A percentile compares a stretch with the other conserved stretches of the same genome.
These are phyloP conservation scores for Drosophila limbata DNA, from an alignment of 2,888 invertebrate genomes.

Conservation along the genomic window DNA sequence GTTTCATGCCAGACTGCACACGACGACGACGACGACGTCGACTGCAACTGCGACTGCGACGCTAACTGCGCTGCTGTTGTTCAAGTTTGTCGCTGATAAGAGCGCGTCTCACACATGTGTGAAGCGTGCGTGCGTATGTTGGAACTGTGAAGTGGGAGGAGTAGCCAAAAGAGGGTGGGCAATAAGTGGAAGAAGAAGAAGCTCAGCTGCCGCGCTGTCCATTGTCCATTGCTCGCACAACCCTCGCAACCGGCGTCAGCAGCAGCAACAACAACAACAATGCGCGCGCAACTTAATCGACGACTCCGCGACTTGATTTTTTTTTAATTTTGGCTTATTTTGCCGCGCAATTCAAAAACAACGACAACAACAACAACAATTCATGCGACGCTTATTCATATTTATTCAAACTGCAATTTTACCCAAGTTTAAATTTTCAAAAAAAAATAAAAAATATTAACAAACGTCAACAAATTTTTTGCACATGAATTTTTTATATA, in stretches of 20 bases:
- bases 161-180: constrained; percentile 1
- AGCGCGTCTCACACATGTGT: constrained; percentile 43
- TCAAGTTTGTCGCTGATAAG: constrained; percentile 50
- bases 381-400: not conserved
- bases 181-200: not conserved
- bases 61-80: constrained; percentile 22
- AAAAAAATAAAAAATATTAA: not conserved
- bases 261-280: constrained; percentile 28
- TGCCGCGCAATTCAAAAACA: constrained; percentile 49
- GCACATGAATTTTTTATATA: not conserved
- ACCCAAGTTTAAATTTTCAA: constrained; percentile 22
- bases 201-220: constrained; percentile 31
- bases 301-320: constrained; percentile 27
- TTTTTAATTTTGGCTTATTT: not conserved
- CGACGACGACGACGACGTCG: constrained; percentile 18
- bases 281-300: constrained; percentile 65
- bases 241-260: constrained; percentile 50
- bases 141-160: not conserved
- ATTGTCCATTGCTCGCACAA: constrained; percentile 40
- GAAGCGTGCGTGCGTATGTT: constrained; percentile 18
- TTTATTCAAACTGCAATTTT: not conserved
- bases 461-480: not conserved
- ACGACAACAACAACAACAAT: constrained; percentile 18
- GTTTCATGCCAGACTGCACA: constrained; percentile 53
- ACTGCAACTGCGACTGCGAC: constrained; percentile 25